Percentiles rank a stretch among this genome's conserved stretches.
Conservation (phyloP, 2,113 vertebrate species). For the Labrus mixtus region DNA sequence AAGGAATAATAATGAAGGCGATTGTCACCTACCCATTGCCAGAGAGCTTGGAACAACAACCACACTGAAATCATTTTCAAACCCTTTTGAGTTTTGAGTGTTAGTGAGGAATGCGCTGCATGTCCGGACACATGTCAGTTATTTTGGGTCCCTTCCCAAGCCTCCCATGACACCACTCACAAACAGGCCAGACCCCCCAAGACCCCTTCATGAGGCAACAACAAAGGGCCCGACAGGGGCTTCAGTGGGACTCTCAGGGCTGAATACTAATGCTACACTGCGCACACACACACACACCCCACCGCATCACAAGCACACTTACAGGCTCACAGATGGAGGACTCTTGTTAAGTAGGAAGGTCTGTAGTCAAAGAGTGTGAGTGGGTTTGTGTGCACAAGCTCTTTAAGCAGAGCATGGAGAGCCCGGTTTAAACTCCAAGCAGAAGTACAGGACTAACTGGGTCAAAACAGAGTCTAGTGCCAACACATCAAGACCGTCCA, state of each 20-base stretch:
- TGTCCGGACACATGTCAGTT: conserved; percentile 63
- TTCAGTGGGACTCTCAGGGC: conserved; percentile 48
- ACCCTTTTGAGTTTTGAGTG: conserved; percentile 44
- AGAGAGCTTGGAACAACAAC: conserved; percentile 66
- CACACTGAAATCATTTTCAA: conserved; percentile 65
- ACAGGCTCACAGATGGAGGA: conserved; percentile 47
- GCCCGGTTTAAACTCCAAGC: conserved; percentile 27
- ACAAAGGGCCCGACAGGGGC: conserved; percentile 60
- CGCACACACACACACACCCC: conserved; percentile 19
- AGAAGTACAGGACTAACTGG: conserved; percentile 28
- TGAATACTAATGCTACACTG: conserved; percentile 74
- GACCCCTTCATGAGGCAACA: conserved; percentile 61
- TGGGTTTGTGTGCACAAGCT: conserved; percentile 20
- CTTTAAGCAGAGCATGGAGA: conserved; percentile 34
- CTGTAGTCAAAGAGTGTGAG: conserved; percentile 55
- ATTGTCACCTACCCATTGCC: conserved; percentile 64
- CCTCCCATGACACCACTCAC: conserved; percentile 45
- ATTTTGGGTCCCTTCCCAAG: conserved; percentile 52
- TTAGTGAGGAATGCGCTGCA: conserved; percentile 49
- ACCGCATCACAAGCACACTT: conserved; percentile 14
- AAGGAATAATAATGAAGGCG: conserved; percentile 14
- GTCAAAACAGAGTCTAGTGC: conserved; percentile 16
- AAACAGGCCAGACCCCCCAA: conserved; percentile 38
- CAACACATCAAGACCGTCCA: conserved; percentile 2
- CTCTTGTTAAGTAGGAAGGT: conserved; percentile 47